Conservation (phyloP, 2,888 invertebrate species). For the Clivina fossor region DNA sequence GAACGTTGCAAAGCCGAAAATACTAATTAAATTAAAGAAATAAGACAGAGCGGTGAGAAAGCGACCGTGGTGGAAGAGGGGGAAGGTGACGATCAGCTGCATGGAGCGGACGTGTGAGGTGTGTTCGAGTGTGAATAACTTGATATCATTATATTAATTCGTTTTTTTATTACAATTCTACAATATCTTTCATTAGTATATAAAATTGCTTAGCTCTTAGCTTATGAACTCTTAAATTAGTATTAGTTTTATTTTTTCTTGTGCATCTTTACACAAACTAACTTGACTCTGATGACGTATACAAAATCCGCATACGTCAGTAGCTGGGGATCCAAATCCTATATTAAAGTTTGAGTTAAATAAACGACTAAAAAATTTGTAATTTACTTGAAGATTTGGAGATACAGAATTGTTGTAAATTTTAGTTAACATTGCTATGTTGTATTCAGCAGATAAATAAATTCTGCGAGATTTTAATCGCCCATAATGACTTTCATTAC, state of each 20-base stretch:
- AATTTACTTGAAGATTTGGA: constrained; percentile 14
- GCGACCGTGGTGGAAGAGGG: too few species aligned
- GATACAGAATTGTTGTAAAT: constrained; percentile 41
- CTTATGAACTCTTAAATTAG: constrained; percentile 39
- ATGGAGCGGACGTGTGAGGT: too few species aligned
- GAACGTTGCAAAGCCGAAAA: too few species aligned
- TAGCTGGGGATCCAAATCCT: constrained; percentile 41
- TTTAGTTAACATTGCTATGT: constrained; percentile 37
- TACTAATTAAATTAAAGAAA: too few species aligned
- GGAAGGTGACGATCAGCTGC: too few species aligned
- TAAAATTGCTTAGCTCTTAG: constrained; percentile 40
- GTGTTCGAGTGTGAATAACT: too few species aligned
- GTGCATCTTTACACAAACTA: constrained; percentile 37
- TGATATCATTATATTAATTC: too few species aligned
- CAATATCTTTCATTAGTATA: constrained; percentile 36
- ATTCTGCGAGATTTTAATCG: constrained; percentile 39
- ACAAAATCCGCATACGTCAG: constrained; percentile 41
- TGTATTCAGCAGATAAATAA: constrained; percentile 40
- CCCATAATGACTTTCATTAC: constrained; percentile 40
- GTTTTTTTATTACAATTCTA: too few species aligned
- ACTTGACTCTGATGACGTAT: too few species aligned
- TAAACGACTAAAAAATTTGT: constrained; percentile 37
- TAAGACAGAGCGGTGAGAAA: too few species aligned
- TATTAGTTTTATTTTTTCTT: constrained; percentile 36
- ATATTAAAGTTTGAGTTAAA: constrained; percentile 39